Evolutionary conservation across 2,113 vertebrate genomes (phyloP).

Genomic region (Romanogobio albipinnatus): DNA sequence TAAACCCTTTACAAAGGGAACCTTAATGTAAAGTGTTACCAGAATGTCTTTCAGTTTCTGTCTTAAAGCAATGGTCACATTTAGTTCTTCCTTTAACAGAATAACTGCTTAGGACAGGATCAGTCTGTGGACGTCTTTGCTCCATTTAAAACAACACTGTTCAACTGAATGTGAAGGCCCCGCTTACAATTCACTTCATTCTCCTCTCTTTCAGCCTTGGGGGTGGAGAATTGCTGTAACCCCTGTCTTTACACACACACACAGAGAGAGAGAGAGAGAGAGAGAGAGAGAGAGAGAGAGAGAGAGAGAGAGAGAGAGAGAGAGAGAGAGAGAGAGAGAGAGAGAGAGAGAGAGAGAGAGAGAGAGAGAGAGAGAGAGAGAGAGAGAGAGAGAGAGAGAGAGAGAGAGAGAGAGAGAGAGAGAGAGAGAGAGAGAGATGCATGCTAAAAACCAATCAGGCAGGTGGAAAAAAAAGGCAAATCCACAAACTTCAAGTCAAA

Average conservation of each 20-base stretch:
- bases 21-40: too few relatives aligned
- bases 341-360: too few relatives aligned
- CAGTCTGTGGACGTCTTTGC: neutral
- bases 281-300: too few relatives aligned
- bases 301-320: neutral
- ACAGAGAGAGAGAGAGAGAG: neutral
- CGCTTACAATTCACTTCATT: conserved; percentile 15
- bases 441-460: conserved; percentile 10
- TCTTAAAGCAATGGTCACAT: neutral
- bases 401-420: neutral
- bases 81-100: neutral
- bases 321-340: neutral
- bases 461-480: conserved; percentile 35
- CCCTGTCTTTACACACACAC: neutral
- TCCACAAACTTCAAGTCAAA: conserved; percentile 15
- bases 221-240: conserved; percentile 13
- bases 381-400: too few relatives aligned
- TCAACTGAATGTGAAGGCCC: neutral
- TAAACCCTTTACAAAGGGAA: too few relatives aligned
- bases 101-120: neutral
- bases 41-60: neutral
- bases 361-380: too few relatives aligned
- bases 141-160: neutral
- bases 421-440: neutral
- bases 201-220: neutral